These are phyloP conservation scores for Oreochromis niloticus DNA, from an alignment of 2,113 vertebrate genomes.

Conservation along the genomic window DNA sequence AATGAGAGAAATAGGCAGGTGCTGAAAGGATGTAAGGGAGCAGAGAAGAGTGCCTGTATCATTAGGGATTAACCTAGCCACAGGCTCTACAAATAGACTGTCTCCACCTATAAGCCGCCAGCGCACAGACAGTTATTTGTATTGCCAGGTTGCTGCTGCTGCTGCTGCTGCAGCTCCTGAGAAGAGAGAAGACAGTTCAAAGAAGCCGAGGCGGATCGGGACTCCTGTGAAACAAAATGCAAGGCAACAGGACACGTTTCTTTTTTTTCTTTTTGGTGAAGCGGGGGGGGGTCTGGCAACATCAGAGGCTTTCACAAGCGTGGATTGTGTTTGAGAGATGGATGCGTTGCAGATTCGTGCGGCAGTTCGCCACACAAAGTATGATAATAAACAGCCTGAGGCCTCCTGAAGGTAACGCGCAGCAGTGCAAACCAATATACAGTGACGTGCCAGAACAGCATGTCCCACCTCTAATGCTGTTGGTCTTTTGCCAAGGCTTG, in stretches of 20 bases:
- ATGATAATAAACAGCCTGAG: background rate
- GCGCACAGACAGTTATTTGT: slow-evolving; percentile 61
- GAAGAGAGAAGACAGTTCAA: slow-evolving; percentile 54
- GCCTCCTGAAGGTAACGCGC: background rate
- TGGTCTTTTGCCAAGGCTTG: background rate
- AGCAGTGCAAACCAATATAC: background rate
- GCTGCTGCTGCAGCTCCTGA: slow-evolving; percentile 50
- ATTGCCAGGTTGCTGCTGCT: slow-evolving; percentile 63
- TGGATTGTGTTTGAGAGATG: background rate
- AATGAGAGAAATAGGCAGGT: slow-evolving; percentile 48
- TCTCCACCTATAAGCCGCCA: slow-evolving; percentile 67
- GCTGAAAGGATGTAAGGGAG: slow-evolving; percentile 38
- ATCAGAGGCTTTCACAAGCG: slow-evolving; percentile 15
- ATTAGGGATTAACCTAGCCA: slow-evolving; percentile 72
- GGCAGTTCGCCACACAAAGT: background rate
- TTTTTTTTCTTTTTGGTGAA: rapidly evolving
- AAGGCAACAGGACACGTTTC: slow-evolving; percentile 27
- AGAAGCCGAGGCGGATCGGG: slow-evolving; percentile 29
- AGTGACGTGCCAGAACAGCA: background rate
- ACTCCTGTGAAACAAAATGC: slow-evolving; percentile 44
- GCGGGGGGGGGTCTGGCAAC: background rate
- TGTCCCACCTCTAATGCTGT: background rate
- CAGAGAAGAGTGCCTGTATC: slow-evolving; percentile 53
- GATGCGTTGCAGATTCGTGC: background rate
- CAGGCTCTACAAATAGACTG: slow-evolving; percentile 70